Conservation (phyloP, 2,888 invertebrate species). For the Oscheius onirici region DNA sequence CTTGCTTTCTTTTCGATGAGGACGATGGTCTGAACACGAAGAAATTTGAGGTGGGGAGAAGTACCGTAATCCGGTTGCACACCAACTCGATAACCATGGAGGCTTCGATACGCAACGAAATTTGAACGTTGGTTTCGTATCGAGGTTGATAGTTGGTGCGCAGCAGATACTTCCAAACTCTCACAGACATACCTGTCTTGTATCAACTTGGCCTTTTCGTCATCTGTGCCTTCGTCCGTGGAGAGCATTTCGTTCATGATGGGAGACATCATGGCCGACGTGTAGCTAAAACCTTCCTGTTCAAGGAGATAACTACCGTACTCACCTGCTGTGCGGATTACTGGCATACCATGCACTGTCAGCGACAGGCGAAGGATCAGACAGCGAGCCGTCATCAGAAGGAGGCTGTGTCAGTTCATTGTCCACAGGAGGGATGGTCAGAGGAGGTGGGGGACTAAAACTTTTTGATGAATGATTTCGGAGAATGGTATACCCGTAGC, state of each 20-base stretch:
- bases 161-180: not conserved
- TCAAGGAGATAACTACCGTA: too few relatives aligned
- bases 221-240: constrained; percentile 55
- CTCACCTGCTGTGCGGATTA: constrained; percentile 51
- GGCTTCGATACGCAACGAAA: too few relatives aligned
- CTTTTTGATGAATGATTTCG: not conserved
- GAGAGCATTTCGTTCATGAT: constrained; percentile 60
- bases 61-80: too few relatives aligned
- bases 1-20: not conserved
- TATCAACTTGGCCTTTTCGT: constrained; percentile 44
- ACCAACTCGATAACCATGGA: too few relatives aligned
- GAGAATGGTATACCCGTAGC: constrained; percentile 41
- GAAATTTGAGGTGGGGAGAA: too few relatives aligned
- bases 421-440: not conserved
- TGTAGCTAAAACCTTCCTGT: constrained; percentile 55
- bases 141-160: too few relatives aligned
- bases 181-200: constrained; percentile 40
- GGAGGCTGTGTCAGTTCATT: constrained; percentile 53
- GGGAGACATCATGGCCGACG: constrained; percentile 69
- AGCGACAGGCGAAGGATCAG: constrained; percentile 40
- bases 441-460: constrained; percentile 20
- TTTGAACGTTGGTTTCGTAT: too few relatives aligned
- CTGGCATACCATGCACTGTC: constrained; percentile 44
- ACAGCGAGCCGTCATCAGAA: constrained; percentile 49
- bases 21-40: not conserved